phyloP scores from a whole-genome alignment of 2,113 vertebrate species.

The Dasyornis broadbenti region DNA sequence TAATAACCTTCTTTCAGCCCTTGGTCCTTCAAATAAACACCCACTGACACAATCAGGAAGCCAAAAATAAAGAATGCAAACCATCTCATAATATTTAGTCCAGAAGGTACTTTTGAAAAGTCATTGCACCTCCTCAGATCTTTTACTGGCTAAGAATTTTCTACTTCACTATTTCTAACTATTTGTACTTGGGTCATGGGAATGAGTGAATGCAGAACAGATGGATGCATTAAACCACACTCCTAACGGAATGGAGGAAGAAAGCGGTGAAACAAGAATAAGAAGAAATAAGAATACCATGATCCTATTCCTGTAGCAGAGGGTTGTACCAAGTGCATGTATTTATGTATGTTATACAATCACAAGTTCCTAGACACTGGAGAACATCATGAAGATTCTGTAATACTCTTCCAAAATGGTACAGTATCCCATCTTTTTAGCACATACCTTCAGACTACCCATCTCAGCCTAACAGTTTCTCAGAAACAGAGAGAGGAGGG shows the following conservation, averaged over 20 bases:
- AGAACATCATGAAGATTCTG: not conserved
- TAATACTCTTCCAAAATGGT: not conserved
- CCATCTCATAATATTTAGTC: not conserved
- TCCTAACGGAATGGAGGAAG: not conserved
- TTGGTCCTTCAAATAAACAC: not conserved
- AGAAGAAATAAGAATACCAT: not conserved
- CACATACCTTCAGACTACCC: not conserved
- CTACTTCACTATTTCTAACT: not conserved
- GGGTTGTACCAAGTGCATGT: not conserved
- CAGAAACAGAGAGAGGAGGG: not conserved
- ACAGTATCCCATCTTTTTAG: not conserved
- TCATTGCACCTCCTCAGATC: not conserved
- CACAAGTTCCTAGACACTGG: not conserved
- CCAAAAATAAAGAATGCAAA: not conserved
- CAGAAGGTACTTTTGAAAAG: not conserved
- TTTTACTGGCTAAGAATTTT: not conserved
- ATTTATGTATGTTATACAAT: not conserved
- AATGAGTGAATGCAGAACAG: not conserved
- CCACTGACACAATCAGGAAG: not conserved
- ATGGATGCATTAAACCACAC: not conserved
- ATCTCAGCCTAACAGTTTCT: not conserved
- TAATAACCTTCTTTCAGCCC: not conserved
- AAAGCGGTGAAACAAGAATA: not conserved
- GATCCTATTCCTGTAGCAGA: not conserved
- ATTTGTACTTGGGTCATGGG: not conserved